Evolutionary conservation across 2,888 invertebrate species (phyloP), one percentile per base, ranked within the genome.

Genomic region (Ctenicera cuprea): DNA sequence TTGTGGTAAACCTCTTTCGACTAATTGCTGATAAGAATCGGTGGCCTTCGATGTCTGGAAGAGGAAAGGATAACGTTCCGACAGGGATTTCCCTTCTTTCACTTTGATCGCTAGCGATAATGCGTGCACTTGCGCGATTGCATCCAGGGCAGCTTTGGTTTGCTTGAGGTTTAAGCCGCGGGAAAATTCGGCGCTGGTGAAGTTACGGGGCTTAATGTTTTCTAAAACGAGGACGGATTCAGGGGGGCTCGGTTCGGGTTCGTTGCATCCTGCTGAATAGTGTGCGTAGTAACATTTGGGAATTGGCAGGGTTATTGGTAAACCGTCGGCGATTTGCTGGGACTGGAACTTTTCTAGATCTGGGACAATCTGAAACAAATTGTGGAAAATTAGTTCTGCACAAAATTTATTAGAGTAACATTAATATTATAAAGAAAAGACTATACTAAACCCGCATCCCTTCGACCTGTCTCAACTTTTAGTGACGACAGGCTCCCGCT

Each of bases 11-110:
- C 94, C 94, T 72, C 94, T 89, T 82, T 94, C 92, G 3, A 95
- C 93, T 26, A 95, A 88, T 73, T 94, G 93, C 76, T 94, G 92
- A 82, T 94, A 95, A 3, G 94, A 94, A 78, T 94, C 94, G 0
- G 94, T 94, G 0, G 94, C 94, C 82, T 93, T 89, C 48, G 93
- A 92, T 41, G 94, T 94, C 80, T 94, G 94, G 81, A 95, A 94
- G 14, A 95, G 88, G 83, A 94, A 95, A 14, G 90, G 90, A 79
- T 91, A 91, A 54, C 89, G 87, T 77, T 90, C 89, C 0, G 89
- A 87, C 9, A 91, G 82, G 0, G 87, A 82, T 67, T 87, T 87
- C 12, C 86, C 88, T 74, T 90, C 89, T 79, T 88, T 88, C 11
- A 91, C 86, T 82, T 91, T 91, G 80, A 91, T 86, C 4, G 90